phyloP scores from a whole-genome alignment of 2,113 vertebrate species.

The Tupaia chinensis region DNA sequence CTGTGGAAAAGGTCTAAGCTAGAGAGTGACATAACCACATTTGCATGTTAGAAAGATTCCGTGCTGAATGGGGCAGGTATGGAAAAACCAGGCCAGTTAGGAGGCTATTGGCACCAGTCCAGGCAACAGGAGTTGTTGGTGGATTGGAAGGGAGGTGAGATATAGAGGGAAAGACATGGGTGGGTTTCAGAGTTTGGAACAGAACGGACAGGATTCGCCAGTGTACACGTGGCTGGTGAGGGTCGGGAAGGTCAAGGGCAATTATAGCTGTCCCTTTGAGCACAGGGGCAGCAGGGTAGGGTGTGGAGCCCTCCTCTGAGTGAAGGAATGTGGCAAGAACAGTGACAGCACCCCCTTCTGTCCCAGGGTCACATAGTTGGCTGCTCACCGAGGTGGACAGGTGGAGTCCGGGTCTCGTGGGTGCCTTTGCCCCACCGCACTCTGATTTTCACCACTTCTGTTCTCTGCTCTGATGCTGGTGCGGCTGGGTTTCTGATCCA shows the following conservation, averaged over 20 bases:
- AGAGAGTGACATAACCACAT: background rate
- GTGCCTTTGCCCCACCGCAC: background rate
- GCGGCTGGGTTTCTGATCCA: background rate
- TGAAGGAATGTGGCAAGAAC: background rate
- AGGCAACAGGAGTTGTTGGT: background rate
- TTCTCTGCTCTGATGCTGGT: background rate
- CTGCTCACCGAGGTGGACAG: background rate
- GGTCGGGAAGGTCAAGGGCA: background rate
- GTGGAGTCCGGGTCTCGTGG: background rate
- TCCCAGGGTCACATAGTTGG: background rate
- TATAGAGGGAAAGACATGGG: background rate
- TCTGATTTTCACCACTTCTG: background rate
- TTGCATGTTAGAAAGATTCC: background rate
- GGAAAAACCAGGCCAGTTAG: background rate
- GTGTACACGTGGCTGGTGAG: background rate
- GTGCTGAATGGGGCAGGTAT: background rate
- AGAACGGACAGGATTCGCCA: background rate
- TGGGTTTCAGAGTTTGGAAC: background rate
- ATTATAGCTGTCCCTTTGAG: background rate
- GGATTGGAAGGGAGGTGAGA: background rate
- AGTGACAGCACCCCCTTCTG: background rate
- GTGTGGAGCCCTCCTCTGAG: background rate
- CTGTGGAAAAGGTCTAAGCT: background rate
- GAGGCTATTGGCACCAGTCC: background rate
- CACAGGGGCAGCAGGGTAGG: no score